Evolutionary conservation across 2,113 vertebrate genomes (phyloP), one percentile per base, ranked within the genome.

Genomic region (Poeciliopsis occidentalis): DNA sequence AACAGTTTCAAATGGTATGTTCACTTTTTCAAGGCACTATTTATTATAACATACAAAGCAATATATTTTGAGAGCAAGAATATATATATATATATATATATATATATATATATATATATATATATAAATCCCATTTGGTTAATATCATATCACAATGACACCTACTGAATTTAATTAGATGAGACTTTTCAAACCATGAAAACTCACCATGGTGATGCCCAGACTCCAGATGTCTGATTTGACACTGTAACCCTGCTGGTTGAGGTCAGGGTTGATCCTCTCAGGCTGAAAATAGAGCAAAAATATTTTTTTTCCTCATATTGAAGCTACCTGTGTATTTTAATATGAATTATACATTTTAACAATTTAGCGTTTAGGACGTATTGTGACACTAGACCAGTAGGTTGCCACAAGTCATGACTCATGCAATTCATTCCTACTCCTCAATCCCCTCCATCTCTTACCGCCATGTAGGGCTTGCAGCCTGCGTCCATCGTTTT

Each of bases 181-280:
- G 19, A 54, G 47, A 19, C 19, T 54, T 22, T 24, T 57, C 60
- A 29, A 15, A n/a, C 44, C 4, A 17, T 19, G 29, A 24, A 60
- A 3, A 62, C 62, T 78, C 95, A 99, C 98, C 98, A 99, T 98
- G 0, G 97, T 99, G 93, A 99, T 99, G 11, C 98, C 98, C 69
- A 99, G 95, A 92, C 97, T 99, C 98, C 98, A 99, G 83, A 99
- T 98, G 92, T 99, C 97, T 0, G 97, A 99, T 90, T 99, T 99
- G 85, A 99, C 97, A 4, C 96, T 99, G 94, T 99, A 99, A 12
- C 97, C 98, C 90, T 97, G 98, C 95, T 99, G 97, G 92, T 97
- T 99, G 91, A 98, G 96, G 92, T 99, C 97, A 0, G 98, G 98
- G 92, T 99, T 99, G 92, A 99, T 99, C 90, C 98, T 95, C 93